Percentiles rank a stretch among this genome's conserved stretches.
Evolutionary conservation across 2,888 invertebrate genomes (phyloP).

Genomic region (Siphonodentalium dalli): DNA sequence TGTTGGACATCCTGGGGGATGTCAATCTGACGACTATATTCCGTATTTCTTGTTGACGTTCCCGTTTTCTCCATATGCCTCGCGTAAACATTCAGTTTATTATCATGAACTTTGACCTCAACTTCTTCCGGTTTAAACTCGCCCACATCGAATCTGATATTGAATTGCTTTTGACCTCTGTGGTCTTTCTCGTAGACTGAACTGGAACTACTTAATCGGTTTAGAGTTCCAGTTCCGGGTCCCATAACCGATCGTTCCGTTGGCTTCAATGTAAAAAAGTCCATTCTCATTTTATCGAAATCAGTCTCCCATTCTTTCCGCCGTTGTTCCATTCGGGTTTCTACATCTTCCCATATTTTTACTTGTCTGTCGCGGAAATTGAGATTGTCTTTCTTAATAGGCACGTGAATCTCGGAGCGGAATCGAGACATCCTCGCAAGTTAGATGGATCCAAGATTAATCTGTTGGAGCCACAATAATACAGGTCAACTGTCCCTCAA

Average conservation of each 20-base stretch:
- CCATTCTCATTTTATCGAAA: conserved; percentile 58
- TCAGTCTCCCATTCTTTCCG: conserved; percentile 58
- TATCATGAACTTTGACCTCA: conserved; percentile 56
- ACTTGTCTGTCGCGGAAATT: conserved; percentile 62
- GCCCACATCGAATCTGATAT: conserved; percentile 55
- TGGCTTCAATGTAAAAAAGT: conserved; percentile 63
- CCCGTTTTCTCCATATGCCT: conserved; percentile 49
- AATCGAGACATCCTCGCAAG: conserved; percentile 59
- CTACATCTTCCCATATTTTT: conserved; percentile 57
- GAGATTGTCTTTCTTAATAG: conserved; percentile 59
- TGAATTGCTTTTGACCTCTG: conserved; percentile 48
- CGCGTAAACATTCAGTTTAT: conserved; percentile 51
- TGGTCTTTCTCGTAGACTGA: conserved; percentile 46
- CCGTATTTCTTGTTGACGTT: conserved; percentile 48
- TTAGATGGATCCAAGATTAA: too few species aligned
- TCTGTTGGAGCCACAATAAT: too few species aligned
- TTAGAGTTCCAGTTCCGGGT: conserved; percentile 19
- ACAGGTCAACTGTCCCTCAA: too few species aligned
- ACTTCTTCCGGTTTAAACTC: conserved; percentile 58
- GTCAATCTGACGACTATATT: conserved; percentile 58
- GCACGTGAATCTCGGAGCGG: conserved; percentile 61
- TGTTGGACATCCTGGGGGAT: conserved; percentile 55
- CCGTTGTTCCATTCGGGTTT: conserved; percentile 51
- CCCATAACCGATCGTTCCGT: conserved; percentile 38
- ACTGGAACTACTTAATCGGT: conserved; percentile 34